Percentiles rank a stretch among this genome's conserved stretches.
phyloP scores from a whole-genome alignment of 1,140 invertebrate species.

The Lucilia cuprina region DNA sequence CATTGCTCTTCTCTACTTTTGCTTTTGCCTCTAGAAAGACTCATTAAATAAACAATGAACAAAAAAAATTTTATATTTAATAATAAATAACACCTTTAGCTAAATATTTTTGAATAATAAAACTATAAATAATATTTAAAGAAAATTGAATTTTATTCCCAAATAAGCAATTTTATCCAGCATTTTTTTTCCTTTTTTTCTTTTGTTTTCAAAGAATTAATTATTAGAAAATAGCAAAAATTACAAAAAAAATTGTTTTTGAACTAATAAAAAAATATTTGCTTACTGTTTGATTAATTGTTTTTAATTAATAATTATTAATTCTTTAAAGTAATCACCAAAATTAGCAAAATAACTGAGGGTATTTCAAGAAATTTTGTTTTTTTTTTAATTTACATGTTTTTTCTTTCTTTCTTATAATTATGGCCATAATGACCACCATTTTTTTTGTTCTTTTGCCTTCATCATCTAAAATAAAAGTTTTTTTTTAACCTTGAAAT shows the following conservation, averaged over 20 bases:
- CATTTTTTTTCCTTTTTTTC: too few species aligned
- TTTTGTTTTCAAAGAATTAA: too few species aligned
- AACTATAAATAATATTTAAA: neutral
- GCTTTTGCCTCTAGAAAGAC: neutral
- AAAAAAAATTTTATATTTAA: too few species aligned
- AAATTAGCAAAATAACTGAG: neutral
- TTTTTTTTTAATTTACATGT: neutral
- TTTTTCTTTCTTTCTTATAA: neutral
- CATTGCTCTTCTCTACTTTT: neutral
- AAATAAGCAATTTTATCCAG: too few species aligned
- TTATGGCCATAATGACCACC: neutral
- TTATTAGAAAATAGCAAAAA: too few species aligned
- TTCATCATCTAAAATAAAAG: neutral
- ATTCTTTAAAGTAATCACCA: neutral
- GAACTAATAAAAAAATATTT: neutral
- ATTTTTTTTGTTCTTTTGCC: neutral
- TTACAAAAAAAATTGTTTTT: too few species aligned
- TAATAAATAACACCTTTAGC: too few species aligned
- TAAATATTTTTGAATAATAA: neutral
- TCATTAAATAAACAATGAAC: neutral
- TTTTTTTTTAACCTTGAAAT: neutral
- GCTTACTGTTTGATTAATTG: neutral
- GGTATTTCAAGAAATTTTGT: neutral
- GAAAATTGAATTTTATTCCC: too few species aligned
- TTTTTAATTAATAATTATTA: neutral